These are phyloP conservation scores for Zaprionus davidi DNA, from an alignment of 1,140 invertebrate genomes.

Conservation along the genomic window DNA sequence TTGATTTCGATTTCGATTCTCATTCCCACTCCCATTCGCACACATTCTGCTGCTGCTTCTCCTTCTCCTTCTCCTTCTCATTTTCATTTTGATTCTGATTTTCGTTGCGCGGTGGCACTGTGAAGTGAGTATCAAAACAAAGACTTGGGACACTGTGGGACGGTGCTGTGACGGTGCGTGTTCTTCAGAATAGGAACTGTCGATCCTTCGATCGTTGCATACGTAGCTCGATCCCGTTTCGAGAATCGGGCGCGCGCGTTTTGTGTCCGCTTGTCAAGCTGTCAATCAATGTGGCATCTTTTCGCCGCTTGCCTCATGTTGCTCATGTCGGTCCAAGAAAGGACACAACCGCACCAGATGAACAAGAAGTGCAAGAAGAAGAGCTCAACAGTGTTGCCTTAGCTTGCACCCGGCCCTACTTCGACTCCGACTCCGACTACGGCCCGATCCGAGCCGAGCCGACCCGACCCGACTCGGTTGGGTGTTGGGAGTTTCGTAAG, in stretches of 20 bases:
- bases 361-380: not conserved
- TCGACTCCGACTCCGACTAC: not conserved
- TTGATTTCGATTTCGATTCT: not conserved
- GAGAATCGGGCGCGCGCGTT: slow-evolving; percentile 64
- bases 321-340: slow-evolving; percentile 4
- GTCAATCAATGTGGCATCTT: slow-evolving; percentile 70
- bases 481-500: slow-evolving; percentile 3
- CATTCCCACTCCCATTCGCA: not conserved
- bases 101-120: slow-evolving; percentile 33
- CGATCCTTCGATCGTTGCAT: slow-evolving; percentile 8
- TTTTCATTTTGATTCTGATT: slow-evolving; percentile 19
- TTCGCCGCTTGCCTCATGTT: slow-evolving; percentile 59
- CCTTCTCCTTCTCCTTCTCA: not conserved
- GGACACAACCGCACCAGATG: not conserved
- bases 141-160: slow-evolving; percentile 44
- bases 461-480: not conserved
- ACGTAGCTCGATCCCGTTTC: slow-evolving; percentile 30
- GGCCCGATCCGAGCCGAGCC: not conserved
- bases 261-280: slow-evolving; percentile 61
- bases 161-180: slow-evolving; percentile 33
- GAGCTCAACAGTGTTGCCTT: not conserved
- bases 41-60: not conserved
- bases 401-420: not conserved
- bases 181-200: slow-evolving; percentile 23
- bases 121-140: slow-evolving; percentile 79